Evolutionary conservation across 2,797 vertebrate genomes (phyloP), one percentile per base, ranked within the genome.

Genomic region (Benthosema pterotum): DNA sequence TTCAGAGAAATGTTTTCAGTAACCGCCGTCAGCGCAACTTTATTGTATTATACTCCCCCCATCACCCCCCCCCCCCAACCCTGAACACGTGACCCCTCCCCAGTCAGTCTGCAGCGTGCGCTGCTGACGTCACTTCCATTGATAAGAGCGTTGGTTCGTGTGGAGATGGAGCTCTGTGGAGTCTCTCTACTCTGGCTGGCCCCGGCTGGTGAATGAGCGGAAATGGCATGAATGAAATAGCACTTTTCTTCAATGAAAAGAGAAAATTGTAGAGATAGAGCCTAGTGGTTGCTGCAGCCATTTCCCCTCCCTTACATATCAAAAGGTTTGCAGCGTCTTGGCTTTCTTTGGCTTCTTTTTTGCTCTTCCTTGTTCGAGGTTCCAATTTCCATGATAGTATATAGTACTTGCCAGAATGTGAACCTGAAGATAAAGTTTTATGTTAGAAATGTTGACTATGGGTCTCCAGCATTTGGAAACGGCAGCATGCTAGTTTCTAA

Each of bases 51-150:
- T 96, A 96, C 93, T 93, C 89, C 88, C 82, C 75, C 74, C 68
- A 57, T 93, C 93, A 88, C 88, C 82, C 75, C 73, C 68, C 59
- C 45, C n/a, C n/a, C n/a, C n/a, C n/a, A n/a, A n/a, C 22, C 22
- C 22, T 63, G 55, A 83, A 88, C 95, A 95, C 92, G 94, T 96
- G 95, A 91, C 66, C 63, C 75, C 58, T 57, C 60, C 69, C 60
- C 47, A 60, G 48, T 77, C 65, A 61, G 14, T 11, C 66, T 84
- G 90, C 85, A 91, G 87, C 88, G 91, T 87, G 67, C 90, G 90
- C 91, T 96, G 90, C 91, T 96, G 95, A 97, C 95, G 95, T 97
- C 96, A 97, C 89, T 85, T 85, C 94, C 96, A 97, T 97, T 97
- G 95, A 97, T 96, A 96, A 94, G 90, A 94, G 93, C 91, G 92